These are phyloP conservation scores for Hemibagrus guttatus DNA, from an alignment of 2,797 vertebrate genomes.

Conservation along the genomic window DNA sequence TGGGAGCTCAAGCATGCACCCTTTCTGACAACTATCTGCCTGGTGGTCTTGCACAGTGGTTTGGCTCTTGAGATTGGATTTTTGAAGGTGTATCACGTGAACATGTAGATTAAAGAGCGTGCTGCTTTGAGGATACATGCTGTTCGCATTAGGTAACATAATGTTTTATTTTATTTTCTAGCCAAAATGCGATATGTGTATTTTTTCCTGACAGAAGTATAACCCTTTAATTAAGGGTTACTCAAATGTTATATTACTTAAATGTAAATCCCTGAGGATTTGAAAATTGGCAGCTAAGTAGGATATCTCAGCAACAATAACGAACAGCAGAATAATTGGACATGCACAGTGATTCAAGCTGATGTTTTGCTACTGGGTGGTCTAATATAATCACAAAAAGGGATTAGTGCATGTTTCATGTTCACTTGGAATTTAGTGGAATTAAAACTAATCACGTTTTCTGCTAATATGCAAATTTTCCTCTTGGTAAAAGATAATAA, in stretches of 20 bases:
- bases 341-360: not conserved
- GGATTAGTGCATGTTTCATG: not conserved
- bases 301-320: slow-evolving; percentile 8
- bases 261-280: not conserved
- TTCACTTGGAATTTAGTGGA: not conserved
- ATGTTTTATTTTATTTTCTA: not conserved
- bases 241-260: not conserved
- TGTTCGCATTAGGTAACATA: not conserved
- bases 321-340: not conserved
- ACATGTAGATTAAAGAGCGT: slow-evolving; percentile 12
- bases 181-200: not conserved
- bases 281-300: not conserved
- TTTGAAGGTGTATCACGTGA: slow-evolving; percentile 15
- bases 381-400: not conserved
- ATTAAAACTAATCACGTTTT: not conserved
- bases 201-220: not conserved
- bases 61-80: slow-evolving; percentile 21
- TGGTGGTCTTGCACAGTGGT: slow-evolving; percentile 13
- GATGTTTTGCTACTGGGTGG: slow-evolving; percentile 12
- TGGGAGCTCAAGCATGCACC: not conserved
- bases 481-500: not conserved
- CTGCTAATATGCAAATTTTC: not conserved
- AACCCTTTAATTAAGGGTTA: not conserved
- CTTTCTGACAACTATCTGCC: slow-evolving; percentile 7
- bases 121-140: not conserved